Evolutionary conservation across 1,140 invertebrate genomes (phyloP), one percentile per base, ranked within the genome.

Genomic region (Uloborus diversus): DNA sequence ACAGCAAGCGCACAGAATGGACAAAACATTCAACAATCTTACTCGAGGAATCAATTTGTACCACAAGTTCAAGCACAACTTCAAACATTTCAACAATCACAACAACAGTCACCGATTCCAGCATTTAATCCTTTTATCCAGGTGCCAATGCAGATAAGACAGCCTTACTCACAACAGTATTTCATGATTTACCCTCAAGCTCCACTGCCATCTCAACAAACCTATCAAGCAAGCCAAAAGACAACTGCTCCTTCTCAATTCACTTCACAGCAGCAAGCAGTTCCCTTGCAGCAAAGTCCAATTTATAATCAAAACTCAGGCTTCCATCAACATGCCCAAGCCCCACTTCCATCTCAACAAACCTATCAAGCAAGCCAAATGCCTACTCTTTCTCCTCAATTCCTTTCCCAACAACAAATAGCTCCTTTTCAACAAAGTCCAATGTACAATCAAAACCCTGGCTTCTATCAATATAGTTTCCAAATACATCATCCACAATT

Each of bases 131-230:
- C 37, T 17, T 9, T 42, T 42, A 7, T 17, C 7, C 20, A 11
- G n/a, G 51, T n/a, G 4, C 49, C 32, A 42, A 32, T 13, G 5
- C 51, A 30, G 13, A 23, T 20, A n/a, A 25, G 32, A 11, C 69
- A 59, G 20, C 69, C 69, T 56, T 25, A 27, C 14, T 71, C 69
- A 4, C 69, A 71, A n/a, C 69, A 71, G 23, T 71, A 27, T 20
- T 71, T 71, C 42, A 20, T 35, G 4, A 64, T 75, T 13, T 64
- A 75, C n/a, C 71, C 71, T 23, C 42, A 30, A 17, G 14, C 66
- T 28, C 66, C 66, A 14, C 7, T 69, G 7, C 11, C n/a, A 7
- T 7, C 13, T 20, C 49, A 53, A 53, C 49, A 53, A 4, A 9
- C 9, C 11, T 20, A 53, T 14, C 0, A 5, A 53, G n/a, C n/a